Conservation (phyloP, 2,113 vertebrate species). For the Calypte anna region DNA sequence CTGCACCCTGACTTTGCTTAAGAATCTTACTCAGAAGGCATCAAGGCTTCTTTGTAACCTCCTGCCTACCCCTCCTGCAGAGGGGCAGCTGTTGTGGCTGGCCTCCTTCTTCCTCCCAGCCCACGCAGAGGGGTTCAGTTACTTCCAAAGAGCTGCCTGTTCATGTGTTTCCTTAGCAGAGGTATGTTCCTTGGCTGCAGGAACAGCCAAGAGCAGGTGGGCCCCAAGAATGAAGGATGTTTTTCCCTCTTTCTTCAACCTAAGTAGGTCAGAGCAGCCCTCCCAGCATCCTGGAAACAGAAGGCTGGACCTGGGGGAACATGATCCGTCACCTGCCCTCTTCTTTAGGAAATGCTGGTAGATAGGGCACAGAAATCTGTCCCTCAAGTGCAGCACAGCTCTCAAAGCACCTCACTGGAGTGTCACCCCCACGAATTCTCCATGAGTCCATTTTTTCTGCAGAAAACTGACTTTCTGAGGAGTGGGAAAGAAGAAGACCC, state of each 20-base stretch:
- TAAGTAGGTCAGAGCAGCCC: neutral
- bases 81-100: slow-evolving; percentile 21
- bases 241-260: neutral
- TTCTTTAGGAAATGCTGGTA: neutral
- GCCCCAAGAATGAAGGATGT: neutral
- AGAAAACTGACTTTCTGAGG: neutral
- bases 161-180: neutral
- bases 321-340: neutral
- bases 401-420: too few relatives aligned
- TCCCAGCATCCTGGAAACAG: fast-evolving
- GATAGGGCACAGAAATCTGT: neutral
- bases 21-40: slow-evolving; percentile 30
- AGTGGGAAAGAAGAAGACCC: neutral
- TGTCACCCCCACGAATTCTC: neutral
- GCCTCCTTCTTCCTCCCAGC: slow-evolving; percentile 23
- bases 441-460: neutral
- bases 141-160: slow-evolving; percentile 34
- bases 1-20: neutral
- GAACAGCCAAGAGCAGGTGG: slow-evolving; percentile 18
- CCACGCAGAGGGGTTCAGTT: neutral
- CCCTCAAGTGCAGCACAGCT: neutral
- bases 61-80: neutral
- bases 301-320: neutral
- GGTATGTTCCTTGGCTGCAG: slow-evolving; percentile 3
- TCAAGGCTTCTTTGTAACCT: slow-evolving; percentile 1